A percentile compares a stretch with the other conserved stretches of the same genome.
Conservation (phyloP, 2,797 vertebrate species). For the Astyanax mexicanus region DNA sequence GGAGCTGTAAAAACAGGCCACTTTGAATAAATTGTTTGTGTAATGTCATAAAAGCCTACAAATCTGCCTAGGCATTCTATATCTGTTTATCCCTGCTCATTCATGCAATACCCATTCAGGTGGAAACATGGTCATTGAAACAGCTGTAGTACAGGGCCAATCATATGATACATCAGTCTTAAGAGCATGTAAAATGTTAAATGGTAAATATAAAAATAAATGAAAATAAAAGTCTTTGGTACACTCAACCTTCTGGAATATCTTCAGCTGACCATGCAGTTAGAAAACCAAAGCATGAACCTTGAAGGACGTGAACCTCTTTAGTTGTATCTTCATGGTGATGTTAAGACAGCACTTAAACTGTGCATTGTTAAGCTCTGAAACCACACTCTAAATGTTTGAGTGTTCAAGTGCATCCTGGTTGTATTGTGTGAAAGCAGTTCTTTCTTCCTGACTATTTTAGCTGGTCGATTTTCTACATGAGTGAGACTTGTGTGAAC, state of each 20-base stretch:
- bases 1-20: too few relatives aligned
- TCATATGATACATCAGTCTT: too few relatives aligned
- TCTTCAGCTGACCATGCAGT: background rate
- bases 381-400: too few relatives aligned
- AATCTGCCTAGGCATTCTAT: too few relatives aligned
- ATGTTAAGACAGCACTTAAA: background rate
- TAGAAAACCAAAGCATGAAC: background rate
- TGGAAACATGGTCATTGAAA: too few relatives aligned
- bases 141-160: too few relatives aligned
- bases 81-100: too few relatives aligned
- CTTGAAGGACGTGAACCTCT: background rate
- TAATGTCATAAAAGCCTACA: too few relatives aligned
- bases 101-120: too few relatives aligned
- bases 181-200: background rate
- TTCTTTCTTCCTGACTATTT: too few relatives aligned
- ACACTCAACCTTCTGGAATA: too few relatives aligned
- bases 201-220: background rate
- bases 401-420: background rate
- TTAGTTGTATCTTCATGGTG: background rate
- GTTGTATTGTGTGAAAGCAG: background rate
- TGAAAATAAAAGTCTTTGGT: background rate
- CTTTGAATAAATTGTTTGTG: too few relatives aligned
- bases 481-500: background rate
- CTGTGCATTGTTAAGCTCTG: background rate
- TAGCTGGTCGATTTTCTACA: background rate